Conservation (phyloP, 2,113 vertebrate species). For the Gnathonemus longibarbis region DNA sequence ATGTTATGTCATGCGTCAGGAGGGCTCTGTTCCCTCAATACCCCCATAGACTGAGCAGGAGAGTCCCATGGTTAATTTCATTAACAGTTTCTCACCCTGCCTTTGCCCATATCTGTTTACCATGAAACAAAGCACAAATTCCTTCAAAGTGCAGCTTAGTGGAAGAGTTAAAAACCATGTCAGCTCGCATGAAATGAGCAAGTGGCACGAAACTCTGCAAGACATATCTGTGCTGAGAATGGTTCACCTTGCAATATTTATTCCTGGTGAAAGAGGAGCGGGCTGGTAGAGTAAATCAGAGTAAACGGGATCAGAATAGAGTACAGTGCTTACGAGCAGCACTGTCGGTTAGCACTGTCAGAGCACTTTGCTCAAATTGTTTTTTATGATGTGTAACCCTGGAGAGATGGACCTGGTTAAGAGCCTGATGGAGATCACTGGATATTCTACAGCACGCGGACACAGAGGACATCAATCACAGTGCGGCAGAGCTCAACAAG, state of each 20-base stretch:
- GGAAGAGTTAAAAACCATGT: background rate
- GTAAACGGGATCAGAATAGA: background rate
- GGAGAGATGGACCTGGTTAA: background rate
- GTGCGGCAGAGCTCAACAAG: background rate
- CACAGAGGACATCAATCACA: background rate
- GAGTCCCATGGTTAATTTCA: background rate
- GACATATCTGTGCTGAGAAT: background rate
- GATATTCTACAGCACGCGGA: background rate
- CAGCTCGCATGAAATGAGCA: background rate
- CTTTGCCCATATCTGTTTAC: background rate
- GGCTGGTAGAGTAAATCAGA: background rate
- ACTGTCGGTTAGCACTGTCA: background rate
- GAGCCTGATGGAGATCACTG: background rate
- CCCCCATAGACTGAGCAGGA: background rate
- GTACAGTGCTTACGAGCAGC: background rate
- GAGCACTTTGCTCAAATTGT: background rate
- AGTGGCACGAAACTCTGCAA: background rate
- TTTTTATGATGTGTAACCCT: background rate
- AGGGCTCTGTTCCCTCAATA: background rate
- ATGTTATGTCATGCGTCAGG: background rate
- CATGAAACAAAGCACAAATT: background rate
- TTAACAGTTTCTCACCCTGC: background rate
- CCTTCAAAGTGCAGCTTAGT: background rate
- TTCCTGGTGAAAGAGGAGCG: background rate
- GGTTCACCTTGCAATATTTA: background rate